Base-by-base conservation (phyloP, 1,140 invertebrate species). In the Monochamus saltuarius region DNA sequence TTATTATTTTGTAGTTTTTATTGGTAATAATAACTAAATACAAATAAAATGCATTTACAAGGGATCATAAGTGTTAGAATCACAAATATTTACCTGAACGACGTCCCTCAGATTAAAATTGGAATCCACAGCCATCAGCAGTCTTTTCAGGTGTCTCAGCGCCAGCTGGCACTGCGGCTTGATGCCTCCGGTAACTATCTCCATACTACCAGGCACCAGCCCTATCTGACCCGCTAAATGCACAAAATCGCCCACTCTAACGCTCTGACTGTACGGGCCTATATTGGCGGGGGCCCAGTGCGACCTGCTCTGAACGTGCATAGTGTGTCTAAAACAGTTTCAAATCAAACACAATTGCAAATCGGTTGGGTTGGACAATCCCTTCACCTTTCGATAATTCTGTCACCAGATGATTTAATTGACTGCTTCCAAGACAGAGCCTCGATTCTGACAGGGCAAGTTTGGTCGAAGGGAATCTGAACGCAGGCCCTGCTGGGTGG, bases 271-370 rank as follows among this genome's bases (percentile, higher is more conserved):
- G 76, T 97, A 98, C 34, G 95, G 94, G 11, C 94, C 94, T 66
- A 98, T 96, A 73, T 95, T 96, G 40, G 93, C 92, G 4, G 94
- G 94, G 4, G 94, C 94, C 95, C 95, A 97, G 79, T 97, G 92
- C 17, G 94, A 97, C 58, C 97, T 87, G 49, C 92, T 89, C 77
- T 97, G 94, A 22, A 97, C 94, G 77, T 97, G 94, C 89, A 97
- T 91, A 8, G 88, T 90, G 42, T 87, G 82, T 66, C 86, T 83
- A 37, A 57, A 67, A 62, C 55, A 49, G 47, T 19, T 45, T 42
- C 7, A 10, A 43, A 17, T 34, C 17, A 46, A 54, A 22, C n/a
- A 36, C 1, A n/a, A n/a, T n/a, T 55, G 17, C 6, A 45, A n/a
- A 2, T 40, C 11, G 4, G 4, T 4, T 40, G 9, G 9, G 4